Conservation (phyloP, 2,888 invertebrate species). For the Synergus itoensis region DNA sequence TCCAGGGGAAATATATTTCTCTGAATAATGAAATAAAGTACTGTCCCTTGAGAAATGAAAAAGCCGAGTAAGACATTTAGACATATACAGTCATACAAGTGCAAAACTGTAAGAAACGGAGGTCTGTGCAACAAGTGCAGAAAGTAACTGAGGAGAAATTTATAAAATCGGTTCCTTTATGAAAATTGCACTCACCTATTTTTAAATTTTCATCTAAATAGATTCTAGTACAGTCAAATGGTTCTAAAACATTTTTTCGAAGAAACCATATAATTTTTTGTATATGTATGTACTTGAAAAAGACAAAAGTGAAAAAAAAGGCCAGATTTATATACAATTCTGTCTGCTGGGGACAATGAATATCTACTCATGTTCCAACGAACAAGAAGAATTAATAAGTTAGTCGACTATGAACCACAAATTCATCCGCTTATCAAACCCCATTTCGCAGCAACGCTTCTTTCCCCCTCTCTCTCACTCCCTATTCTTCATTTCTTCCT, state of each 20-base stretch:
- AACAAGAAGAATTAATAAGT: slow-evolving; percentile 50
- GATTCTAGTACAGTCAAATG: no score
- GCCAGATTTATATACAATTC: not conserved
- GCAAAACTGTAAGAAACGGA: slow-evolving; percentile 23
- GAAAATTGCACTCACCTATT: not conserved
- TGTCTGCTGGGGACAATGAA: slow-evolving; percentile 41
- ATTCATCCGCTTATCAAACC: slow-evolving; percentile 57
- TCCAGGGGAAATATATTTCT: slow-evolving; percentile 7
- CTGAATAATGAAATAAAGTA: slow-evolving; percentile 11
- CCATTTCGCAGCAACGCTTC: slow-evolving; percentile 43
- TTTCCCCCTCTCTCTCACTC: slow-evolving; percentile 43
- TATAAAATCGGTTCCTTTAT: slow-evolving; percentile 34
- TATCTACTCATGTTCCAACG: slow-evolving; percentile 45
- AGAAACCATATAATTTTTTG: not conserved
- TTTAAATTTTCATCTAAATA: not conserved
- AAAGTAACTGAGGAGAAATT: slow-evolving; percentile 20
- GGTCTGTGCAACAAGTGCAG: slow-evolving; percentile 32
- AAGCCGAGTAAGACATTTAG: slow-evolving; percentile 31
- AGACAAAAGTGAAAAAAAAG: slow-evolving; percentile 38
- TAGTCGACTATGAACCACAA: slow-evolving; percentile 54
- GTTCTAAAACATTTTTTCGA: no score
- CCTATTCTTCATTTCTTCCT: slow-evolving; percentile 41
- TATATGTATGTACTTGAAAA: slow-evolving; percentile 34
- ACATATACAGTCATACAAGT: slow-evolving; percentile 3
- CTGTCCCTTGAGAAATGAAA: slow-evolving; percentile 24